phyloP scores from a whole-genome alignment of 1,140 invertebrate genomes.

The Trichonephila clavata region DNA sequence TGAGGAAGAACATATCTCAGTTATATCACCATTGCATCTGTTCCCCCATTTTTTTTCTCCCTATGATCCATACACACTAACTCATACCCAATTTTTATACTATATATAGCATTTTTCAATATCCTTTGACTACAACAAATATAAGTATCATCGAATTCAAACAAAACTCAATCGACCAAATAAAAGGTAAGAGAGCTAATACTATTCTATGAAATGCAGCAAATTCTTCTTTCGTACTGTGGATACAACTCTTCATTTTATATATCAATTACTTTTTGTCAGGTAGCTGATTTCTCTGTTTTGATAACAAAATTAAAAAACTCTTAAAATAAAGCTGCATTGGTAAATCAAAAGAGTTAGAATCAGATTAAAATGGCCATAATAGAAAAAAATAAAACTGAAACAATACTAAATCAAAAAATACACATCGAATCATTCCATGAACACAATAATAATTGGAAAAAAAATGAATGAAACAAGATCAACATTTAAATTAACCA shows the following conservation, averaged over 20 bases:
- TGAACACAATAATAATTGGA: slow-evolving; percentile 40
- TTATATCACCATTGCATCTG: slow-evolving; percentile 77
- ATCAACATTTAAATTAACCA: slow-evolving; percentile 36
- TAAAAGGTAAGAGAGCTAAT: slow-evolving; percentile 9
- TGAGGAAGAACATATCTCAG: slow-evolving; percentile 77
- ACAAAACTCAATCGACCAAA: slow-evolving; percentile 9
- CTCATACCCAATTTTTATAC: slow-evolving; percentile 57
- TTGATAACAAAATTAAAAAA: not conserved
- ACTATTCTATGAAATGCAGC: slow-evolving; percentile 21
- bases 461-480: slow-evolving; percentile 39
- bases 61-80: slow-evolving; percentile 70
- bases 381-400: slow-evolving; percentile 23
- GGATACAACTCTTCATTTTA: slow-evolving; percentile 7
- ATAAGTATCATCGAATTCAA: slow-evolving; percentile 6
- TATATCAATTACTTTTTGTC: not conserved
- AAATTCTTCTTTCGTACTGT: not conserved
- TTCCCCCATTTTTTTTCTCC: slow-evolving; percentile 76
- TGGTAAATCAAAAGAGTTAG: not conserved
- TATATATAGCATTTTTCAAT: slow-evolving; percentile 50
- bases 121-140: slow-evolving; percentile 59
- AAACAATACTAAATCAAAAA: slow-evolving; percentile 33
- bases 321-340: not conserved
- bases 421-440: slow-evolving; percentile 56
- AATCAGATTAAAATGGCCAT: slow-evolving; percentile 39
- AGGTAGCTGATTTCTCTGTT: not conserved